Evolutionary conservation across 2,888 invertebrate species (phyloP).

Genomic region (Molanna angustata): DNA sequence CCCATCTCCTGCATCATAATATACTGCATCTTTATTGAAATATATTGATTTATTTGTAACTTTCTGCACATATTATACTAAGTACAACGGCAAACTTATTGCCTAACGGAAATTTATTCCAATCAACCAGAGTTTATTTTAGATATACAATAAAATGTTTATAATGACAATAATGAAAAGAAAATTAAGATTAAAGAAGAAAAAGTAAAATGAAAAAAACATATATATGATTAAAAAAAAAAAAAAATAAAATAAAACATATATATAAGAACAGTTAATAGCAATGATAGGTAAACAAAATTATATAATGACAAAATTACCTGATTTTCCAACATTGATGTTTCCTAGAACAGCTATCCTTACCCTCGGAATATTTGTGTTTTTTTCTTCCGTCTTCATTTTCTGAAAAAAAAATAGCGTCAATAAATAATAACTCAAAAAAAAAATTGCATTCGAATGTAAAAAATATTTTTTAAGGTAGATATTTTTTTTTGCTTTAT

Average conservation of each 20-base stretch:
- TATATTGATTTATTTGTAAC: too few relatives aligned
- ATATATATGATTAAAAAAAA: neutral
- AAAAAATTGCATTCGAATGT: neutral
- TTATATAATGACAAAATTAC: conserved; percentile 45
- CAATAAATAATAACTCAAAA: neutral
- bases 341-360: conserved; percentile 74
- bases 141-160: too few relatives aligned
- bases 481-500: neutral
- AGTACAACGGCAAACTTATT: too few relatives aligned
- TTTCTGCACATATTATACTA: too few relatives aligned
- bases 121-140: too few relatives aligned
- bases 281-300: neutral
- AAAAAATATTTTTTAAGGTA: neutral
- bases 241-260: neutral
- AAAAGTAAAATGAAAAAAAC: neutral
- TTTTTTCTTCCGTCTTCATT: conserved; percentile 65
- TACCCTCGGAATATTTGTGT: conserved; percentile 61
- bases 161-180: too few relatives aligned
- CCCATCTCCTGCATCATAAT: too few relatives aligned
- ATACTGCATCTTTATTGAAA: too few relatives aligned
- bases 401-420: conserved; percentile 25
- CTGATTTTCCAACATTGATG: conserved; percentile 77
- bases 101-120: too few relatives aligned
- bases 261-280: neutral
- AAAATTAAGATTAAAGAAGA: too few relatives aligned